phyloP scores from a whole-genome alignment of 2,797 vertebrate species.

The Orestias chungarensis region DNA sequence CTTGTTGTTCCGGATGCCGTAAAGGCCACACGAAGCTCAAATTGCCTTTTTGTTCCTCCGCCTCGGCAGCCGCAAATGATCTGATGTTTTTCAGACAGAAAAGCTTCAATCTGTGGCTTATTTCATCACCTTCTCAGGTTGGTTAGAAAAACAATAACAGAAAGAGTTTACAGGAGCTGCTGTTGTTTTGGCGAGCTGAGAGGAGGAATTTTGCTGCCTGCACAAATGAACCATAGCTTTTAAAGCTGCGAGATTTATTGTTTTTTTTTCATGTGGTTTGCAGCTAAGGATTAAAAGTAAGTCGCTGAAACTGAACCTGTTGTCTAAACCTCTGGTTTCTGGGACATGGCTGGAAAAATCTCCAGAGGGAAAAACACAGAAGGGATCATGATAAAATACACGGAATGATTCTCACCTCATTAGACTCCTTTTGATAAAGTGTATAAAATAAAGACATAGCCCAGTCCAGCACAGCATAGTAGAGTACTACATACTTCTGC shows the following conservation, averaged over 20 bases:
- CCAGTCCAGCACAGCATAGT: no score
- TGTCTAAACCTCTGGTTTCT: not conserved
- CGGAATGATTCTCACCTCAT: no score
- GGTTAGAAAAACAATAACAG: slow-evolving; percentile 27
- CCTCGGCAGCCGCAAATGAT: slow-evolving; percentile 30
- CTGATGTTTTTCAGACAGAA: slow-evolving; percentile 54
- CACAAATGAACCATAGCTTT: not conserved
- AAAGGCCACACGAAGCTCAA: slow-evolving; percentile 38
- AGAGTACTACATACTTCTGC: no score
- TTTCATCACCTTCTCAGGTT: slow-evolving; percentile 28
- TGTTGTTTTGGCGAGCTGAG: slow-evolving; percentile 13
- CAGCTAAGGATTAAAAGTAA: not conserved
- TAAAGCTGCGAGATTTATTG: not conserved
- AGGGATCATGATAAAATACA: no score
- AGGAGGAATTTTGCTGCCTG: not conserved
- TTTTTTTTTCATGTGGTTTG: no score
- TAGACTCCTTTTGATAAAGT: no score
- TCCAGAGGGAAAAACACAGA: no score
- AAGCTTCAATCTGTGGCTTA: slow-evolving; percentile 40
- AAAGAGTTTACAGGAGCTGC: slow-evolving; percentile 5
- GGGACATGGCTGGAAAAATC: no score
- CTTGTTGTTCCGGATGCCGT: slow-evolving; percentile 31
- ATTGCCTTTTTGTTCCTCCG: slow-evolving; percentile 38
- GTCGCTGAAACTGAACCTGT: not conserved
- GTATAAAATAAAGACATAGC: not conserved